These are phyloP conservation scores for Cephus rjabovi DNA, from an alignment of 2,888 invertebrate species.

Conservation along the genomic window DNA sequence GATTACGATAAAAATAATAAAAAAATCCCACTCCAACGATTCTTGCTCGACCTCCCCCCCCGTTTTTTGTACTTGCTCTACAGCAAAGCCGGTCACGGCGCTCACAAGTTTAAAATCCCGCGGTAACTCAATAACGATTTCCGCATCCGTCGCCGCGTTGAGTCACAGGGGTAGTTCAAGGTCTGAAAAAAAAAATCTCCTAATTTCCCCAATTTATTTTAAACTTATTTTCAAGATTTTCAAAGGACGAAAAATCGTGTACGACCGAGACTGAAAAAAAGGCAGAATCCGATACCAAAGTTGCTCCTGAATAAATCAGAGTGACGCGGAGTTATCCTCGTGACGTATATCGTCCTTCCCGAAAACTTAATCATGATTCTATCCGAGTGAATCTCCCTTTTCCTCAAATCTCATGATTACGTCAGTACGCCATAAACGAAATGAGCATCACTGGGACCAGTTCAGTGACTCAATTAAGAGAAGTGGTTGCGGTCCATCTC, in stretches of 20 bases:
- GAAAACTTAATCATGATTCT: not conserved
- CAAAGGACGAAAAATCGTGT: not conserved
- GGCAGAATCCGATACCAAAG: not conserved
- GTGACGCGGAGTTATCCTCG: not conserved
- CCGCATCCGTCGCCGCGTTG: not conserved
- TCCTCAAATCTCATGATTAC: not conserved
- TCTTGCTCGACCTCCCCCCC: not conserved
- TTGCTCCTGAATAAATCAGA: not conserved
- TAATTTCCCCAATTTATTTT: too few relatives aligned
- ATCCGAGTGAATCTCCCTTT: not conserved
- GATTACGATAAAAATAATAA: not conserved
- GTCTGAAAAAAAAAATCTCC: too few relatives aligned
- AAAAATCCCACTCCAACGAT: not conserved
- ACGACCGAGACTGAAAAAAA: too few relatives aligned
- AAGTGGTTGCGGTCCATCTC: slow-evolving; percentile 13
- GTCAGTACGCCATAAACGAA: not conserved
- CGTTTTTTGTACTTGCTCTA: not conserved
- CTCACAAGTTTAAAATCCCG: not conserved
- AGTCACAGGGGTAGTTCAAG: not conserved
- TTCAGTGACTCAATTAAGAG: slow-evolving; percentile 10
- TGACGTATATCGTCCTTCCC: not conserved
- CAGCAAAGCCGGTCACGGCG: not conserved
- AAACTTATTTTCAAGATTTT: not conserved
- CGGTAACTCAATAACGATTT: not conserved
- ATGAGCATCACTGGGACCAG: not conserved